Evolutionary conservation across 2,113 vertebrate species (phyloP).

Genomic region (Grammomys dolichurus): DNA sequence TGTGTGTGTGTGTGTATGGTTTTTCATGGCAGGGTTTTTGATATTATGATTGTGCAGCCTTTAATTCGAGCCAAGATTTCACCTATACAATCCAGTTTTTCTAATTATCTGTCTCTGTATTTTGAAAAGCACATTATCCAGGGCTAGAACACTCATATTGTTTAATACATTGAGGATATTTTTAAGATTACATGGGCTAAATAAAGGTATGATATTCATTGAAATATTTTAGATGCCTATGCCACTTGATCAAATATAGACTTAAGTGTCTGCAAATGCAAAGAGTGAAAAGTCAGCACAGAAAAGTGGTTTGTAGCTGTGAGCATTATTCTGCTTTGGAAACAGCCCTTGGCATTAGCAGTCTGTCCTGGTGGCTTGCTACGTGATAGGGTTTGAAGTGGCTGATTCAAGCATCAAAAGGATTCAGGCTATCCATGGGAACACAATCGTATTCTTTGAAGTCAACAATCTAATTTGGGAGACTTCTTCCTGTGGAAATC

Average conservation of each 20-base stretch:
- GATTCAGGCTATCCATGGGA: conserved; percentile 18
- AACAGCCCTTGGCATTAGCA: conserved; percentile 12
- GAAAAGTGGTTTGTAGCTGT: not conserved
- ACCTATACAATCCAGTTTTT: not conserved
- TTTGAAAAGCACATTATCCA: conserved; percentile 51
- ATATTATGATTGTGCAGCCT: not conserved
- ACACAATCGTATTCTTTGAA: conserved; percentile 3
- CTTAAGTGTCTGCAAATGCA: not conserved
- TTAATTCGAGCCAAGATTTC: conserved; percentile 56
- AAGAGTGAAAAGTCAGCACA: conserved; percentile 1
- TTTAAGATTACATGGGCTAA: not conserved
- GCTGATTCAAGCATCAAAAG: not conserved
- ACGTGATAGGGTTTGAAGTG: conserved; percentile 3
- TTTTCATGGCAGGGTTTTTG: not conserved
- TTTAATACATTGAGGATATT: not conserved
- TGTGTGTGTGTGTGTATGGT: not conserved
- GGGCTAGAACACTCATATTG: not conserved
- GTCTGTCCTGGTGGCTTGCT: conserved; percentile 12
- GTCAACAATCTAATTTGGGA: conserved; percentile 1
- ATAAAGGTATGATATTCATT: conserved; percentile 30
- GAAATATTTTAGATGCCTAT: conserved; percentile 29
- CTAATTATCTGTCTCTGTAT: not conserved
- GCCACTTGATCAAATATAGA: conserved; percentile 57
- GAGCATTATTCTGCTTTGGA: conserved; percentile 48
- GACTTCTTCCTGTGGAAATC: not conserved